Base-by-base conservation (phyloP, 2,113 vertebrate species). In the Atractosteus spatula region DNA sequence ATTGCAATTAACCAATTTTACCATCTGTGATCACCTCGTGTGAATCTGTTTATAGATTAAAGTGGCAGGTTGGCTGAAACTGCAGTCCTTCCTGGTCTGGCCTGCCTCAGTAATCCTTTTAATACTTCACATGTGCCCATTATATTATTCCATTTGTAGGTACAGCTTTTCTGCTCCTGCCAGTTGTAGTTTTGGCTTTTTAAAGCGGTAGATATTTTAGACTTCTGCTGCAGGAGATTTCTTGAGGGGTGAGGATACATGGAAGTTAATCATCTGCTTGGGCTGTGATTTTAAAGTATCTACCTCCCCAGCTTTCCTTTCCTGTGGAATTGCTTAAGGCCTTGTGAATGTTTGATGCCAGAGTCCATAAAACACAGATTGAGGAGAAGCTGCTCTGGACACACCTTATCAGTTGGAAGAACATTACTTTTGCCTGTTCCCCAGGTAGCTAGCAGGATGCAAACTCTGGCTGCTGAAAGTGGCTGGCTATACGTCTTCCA, bases 221-320 rank as follows among this genome's bases (percentile, higher is more conserved):
- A 66, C 70, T 71, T 70, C 67, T 76, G 78, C 77, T 70, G 16
- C 74, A 77, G 81, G 77, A 75, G 73, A 78, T 76, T 70, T 70
- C 67, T 74, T 74, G 71, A 57, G 45, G 47, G 68, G 17, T 69
- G 72, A 69, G 62, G 67, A 77, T 59, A 72, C 65, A 55, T 79
- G 70, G 71, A 79, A 77, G 72, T 72, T 83, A 77, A 78, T 76
- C 62, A 74, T 79, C 75, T 73, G 77, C 76, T 79, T 61, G 62
- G 71, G 63, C 71, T 73, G 61, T 69, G 71, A 73, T 71, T 69
- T 77, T 66, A 66, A 16, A 29, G 29, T 29, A 3, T 78, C 79
- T 78, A 57, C 65, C 55, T 66, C 41, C 47, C 2, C 11, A 0
- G 63, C 74, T 43, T 56, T 44, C 51, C 41, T 41, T 47, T 76